phyloP scores from a whole-genome alignment of 2,888 invertebrate species.

The Strigamia crassipes region DNA sequence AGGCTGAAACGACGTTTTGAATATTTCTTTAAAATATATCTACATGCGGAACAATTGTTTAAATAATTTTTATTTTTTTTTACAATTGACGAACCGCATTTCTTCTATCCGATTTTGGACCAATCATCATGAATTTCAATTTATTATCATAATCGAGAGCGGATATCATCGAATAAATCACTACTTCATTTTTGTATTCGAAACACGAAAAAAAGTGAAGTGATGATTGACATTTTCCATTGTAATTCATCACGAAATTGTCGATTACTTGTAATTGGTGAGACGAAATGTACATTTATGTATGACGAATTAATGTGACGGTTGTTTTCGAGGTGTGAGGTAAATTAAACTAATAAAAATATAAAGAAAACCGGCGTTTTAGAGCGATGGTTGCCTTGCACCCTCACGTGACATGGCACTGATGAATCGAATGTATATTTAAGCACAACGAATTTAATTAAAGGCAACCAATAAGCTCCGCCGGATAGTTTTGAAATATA shows the following conservation, averaged over 20 bases:
- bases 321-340: neutral
- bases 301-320: conserved; percentile 11
- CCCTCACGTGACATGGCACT: conserved; percentile 1
- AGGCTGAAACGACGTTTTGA: conserved; percentile 83
- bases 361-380: neutral
- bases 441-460: conserved; percentile 25
- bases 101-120: neutral
- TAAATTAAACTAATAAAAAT: neutral
- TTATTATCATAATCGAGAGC: neutral
- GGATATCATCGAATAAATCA: neutral
- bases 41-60: conserved; percentile 80
- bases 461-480: conserved; percentile 13
- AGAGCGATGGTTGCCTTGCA: conserved; percentile 8
- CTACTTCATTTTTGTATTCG: conserved; percentile 11
- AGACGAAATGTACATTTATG: conserved; percentile 27
- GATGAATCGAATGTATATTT: conserved; percentile 25
- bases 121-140: neutral
- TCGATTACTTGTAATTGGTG: neutral
- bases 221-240: conserved; percentile 2
- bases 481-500: neutral
- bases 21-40: conserved; percentile 95
- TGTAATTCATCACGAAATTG: neutral
- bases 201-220: conserved; percentile 25
- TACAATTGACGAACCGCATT: neutral
- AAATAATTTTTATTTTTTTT: conserved; percentile 64